Percentiles rank a stretch among this genome's conserved stretches.
phyloP scores from a whole-genome alignment of 2,797 vertebrate species.

The Sebastiscus albofasciatus region DNA sequence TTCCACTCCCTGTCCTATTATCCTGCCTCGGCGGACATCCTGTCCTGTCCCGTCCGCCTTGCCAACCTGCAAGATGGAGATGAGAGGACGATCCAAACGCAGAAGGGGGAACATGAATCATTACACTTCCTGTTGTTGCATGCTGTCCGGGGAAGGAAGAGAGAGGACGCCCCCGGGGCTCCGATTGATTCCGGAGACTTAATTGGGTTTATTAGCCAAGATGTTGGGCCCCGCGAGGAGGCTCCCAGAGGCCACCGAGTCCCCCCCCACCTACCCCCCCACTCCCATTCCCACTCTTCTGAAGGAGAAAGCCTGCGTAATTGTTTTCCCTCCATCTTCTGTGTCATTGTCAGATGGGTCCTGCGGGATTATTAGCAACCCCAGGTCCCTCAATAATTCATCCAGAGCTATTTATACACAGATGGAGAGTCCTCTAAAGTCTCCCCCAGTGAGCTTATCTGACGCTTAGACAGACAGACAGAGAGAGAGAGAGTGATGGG shows the following conservation, averaged over 20 bases:
- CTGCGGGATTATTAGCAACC: conserved; percentile 87
- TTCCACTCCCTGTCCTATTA: conserved; percentile 76
- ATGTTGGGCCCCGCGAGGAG: conserved; percentile 78
- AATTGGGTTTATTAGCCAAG: conserved; percentile 88
- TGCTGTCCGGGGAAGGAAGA: conserved; percentile 70
- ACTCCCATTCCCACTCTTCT: conserved; percentile 67
- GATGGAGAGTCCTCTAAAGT: conserved; percentile 87
- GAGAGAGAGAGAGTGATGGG: conserved; percentile 49
- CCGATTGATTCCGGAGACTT: conserved; percentile 82
- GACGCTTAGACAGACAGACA: conserved; percentile 79
- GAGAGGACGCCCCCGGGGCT: conserved; percentile 76
- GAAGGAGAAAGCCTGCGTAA: conserved; percentile 83
- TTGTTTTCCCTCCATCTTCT: conserved; percentile 88
- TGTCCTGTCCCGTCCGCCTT: conserved; percentile 73
- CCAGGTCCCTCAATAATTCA: conserved; percentile 87
- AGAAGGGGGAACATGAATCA: conserved; percentile 81
- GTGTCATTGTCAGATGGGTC: conserved; percentile 87
- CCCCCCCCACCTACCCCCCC: neutral
- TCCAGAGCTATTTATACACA: conserved; percentile 88
- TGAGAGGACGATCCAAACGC: conserved; percentile 73
- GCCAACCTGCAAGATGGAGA: conserved; percentile 75
- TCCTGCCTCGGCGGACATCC: conserved; percentile 76
- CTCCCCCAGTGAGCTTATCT: conserved; percentile 86
- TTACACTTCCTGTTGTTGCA: conserved; percentile 81
- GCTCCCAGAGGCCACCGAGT: conserved; percentile 70